Evolutionary conservation across 1,140 invertebrate species (phyloP), one percentile per base, ranked within the genome.

Genomic region (Brachionus sp.): DNA sequence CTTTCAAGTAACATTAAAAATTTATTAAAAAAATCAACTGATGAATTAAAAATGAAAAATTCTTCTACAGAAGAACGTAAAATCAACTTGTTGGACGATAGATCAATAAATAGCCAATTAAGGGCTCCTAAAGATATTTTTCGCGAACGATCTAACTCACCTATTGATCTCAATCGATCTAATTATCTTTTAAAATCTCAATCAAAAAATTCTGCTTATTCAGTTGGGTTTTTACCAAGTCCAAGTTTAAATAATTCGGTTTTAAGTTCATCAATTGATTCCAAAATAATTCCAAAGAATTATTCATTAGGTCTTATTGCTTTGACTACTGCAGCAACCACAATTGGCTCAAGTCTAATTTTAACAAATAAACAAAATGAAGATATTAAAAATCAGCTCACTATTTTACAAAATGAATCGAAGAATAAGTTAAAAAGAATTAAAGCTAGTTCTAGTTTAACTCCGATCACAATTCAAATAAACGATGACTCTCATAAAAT

Each of bases 151-250:
- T 80, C 77, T 5, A 80, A 37, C 19, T 80, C 77, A 13, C 77
- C 77, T 12, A 16, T 44, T 25, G 19, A 62, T 42, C 25, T 33
- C n/a, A 37, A 44, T 25, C 50, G 37, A 5, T 42, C 39, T 4
- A 53, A 2, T 7, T 10, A 7, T 78, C 29, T 57, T 2, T 23
- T 23, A 13, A 80, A 66, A 35, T 80, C 77, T 29, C 25, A 50
- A 4, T 80, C 77, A 4, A 80, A 33, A 29, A 80, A 80, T 29
- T 80, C 77, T 10, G 39, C 50, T 12, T 80, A 35, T 35, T 80
- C 77, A 37, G 46, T 9, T 35, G 77, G 77, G 1, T 66, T 80
- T 62, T 66, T 80, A 10, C 77, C 77, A 4, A 80, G 50, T 62
- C 77, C 77, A 6, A 50, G 62, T 12, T 25, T 80, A n/a, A 57